phyloP scores from a whole-genome alignment of 92 coral and sea anemone genomes.

The Virgularia gustaviana region DNA sequence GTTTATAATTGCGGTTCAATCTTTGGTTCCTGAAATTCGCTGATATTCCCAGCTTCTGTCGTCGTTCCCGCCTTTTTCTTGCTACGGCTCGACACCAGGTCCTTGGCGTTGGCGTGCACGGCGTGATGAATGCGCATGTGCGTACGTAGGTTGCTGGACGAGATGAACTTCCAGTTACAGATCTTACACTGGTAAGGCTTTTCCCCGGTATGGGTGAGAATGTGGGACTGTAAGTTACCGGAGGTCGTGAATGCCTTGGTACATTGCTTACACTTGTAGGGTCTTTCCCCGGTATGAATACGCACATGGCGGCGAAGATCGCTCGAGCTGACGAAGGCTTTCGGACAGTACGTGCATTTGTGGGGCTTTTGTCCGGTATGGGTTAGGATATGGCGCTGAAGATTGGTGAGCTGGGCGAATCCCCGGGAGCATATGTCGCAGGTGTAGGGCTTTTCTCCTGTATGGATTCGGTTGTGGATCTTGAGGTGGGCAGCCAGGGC shows the following conservation, averaged over 20 bases:
- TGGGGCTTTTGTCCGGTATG: slow-evolving; percentile 99
- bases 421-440: slow-evolving; percentile 96
- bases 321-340: slow-evolving; percentile 98
- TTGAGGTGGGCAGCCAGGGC: slow-evolving; percentile 98
- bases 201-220: slow-evolving; percentile 92
- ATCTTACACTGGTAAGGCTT: slow-evolving; percentile 93
- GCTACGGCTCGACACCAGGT: neutral
- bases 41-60: neutral
- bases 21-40: slow-evolving; percentile 11
- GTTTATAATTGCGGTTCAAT: neutral
- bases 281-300: slow-evolving; percentile 94
- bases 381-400: slow-evolving; percentile 89
- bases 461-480: slow-evolving; percentile 92
- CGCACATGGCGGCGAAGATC: slow-evolving; percentile 94
- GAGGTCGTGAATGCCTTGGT: slow-evolving; percentile 98
- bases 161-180: slow-evolving; percentile 98
- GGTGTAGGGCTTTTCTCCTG: slow-evolving; percentile 91
- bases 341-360: slow-evolving; percentile 96
- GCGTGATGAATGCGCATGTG: slow-evolving; percentile 94
- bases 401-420: slow-evolving; percentile 92
- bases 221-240: slow-evolving; percentile 93
- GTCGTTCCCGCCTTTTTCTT: neutral
- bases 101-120: neutral
- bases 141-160: slow-evolving; percentile 92
- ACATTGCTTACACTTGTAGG: slow-evolving; percentile 96